phyloP scores from a whole-genome alignment of 2,797 vertebrate genomes.

The Coreius guichenoti region DNA sequence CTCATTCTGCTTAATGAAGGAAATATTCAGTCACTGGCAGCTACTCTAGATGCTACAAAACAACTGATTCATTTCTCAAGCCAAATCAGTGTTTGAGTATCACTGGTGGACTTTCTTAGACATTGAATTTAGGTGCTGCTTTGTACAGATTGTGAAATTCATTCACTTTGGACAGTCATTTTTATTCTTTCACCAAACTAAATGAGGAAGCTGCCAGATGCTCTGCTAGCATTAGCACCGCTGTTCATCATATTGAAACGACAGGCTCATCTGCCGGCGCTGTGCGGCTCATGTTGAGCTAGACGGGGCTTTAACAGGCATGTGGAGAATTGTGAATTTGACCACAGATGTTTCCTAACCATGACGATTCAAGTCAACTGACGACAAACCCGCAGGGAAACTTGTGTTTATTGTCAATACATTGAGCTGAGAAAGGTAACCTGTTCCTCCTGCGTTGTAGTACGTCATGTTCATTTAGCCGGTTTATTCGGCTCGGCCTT shows the following conservation, averaged over 20 bases:
- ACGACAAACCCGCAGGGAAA: constrained; percentile 8
- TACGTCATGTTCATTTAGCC: neutral
- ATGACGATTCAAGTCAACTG: constrained; percentile 8
- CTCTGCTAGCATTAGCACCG: constrained; percentile 10
- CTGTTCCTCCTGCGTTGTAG: neutral
- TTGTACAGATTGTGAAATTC: neutral
- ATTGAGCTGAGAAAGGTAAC: neutral
- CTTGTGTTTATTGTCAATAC: neutral
- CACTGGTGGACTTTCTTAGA: neutral
- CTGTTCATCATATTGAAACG: neutral
- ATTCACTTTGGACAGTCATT: neutral
- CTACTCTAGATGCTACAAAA: neutral
- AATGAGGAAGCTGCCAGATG: constrained; percentile 27
- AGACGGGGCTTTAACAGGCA: constrained; percentile 34
- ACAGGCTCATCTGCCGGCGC: neutral
- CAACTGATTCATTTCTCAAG: neutral
- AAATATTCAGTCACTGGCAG: constrained; percentile 5
- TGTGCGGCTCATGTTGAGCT: neutral
- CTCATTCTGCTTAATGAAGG: constrained; percentile 19
- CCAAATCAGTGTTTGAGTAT: neutral
- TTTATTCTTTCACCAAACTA: neutral
- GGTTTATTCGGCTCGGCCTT: neutral
- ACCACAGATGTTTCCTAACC: constrained; percentile 23
- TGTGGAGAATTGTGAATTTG: constrained; percentile 17
- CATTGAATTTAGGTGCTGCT: neutral